phyloP scores from a whole-genome alignment of 2,797 vertebrate species.

The Nothura maculosa region DNA sequence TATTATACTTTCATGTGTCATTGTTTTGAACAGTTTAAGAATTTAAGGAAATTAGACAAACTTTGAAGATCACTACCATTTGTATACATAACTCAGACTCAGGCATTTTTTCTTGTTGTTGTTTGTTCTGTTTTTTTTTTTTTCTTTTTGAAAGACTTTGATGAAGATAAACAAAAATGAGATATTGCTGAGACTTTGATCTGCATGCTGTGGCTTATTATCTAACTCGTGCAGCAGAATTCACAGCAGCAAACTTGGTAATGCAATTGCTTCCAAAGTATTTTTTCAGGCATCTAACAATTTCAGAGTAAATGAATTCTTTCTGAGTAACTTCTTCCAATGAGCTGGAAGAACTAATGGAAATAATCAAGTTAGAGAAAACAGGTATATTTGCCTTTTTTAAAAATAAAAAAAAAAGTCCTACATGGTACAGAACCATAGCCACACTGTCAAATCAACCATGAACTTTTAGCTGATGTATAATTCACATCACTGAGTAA shows the following conservation, averaged over 20 bases:
- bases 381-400: neutral
- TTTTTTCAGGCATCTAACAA: neutral
- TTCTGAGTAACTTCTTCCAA: neutral
- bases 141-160: neutral
- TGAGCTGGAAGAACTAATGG: neutral
- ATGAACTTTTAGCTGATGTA: neutral
- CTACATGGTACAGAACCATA: neutral
- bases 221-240: neutral
- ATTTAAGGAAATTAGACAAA: neutral
- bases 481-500: neutral
- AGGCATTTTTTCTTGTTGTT: too few species aligned
- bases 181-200: rapidly evolving
- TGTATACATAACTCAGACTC: neutral
- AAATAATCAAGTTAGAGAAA: neutral
- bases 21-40: neutral
- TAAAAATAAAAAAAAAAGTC: neutral
- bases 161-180: neutral
- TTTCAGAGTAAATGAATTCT: neutral
- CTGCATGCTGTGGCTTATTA: neutral
- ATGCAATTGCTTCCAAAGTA: neutral
- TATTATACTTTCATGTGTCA: too few species aligned
- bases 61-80: neutral
- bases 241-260: neutral
- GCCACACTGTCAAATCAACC: neutral
- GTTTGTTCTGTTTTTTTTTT: too few species aligned